phyloP scores from a whole-genome alignment of 2,888 invertebrate species.

The Cantharis nigra region DNA sequence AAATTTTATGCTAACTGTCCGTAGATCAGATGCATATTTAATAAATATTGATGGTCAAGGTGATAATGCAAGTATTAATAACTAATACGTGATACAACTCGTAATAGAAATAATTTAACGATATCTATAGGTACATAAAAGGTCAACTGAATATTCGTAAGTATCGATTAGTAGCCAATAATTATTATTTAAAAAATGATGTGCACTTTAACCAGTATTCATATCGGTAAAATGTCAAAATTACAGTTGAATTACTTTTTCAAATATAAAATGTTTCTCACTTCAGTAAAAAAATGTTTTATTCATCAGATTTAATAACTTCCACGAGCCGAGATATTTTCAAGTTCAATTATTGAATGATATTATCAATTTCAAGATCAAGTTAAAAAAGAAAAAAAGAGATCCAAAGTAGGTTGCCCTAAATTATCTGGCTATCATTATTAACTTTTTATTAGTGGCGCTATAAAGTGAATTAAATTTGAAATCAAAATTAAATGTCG shows the following conservation, averaged over 20 bases:
- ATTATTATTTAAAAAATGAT: not conserved
- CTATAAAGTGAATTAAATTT: not conserved
- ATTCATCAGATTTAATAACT: not conserved
- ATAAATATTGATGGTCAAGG: not conserved
- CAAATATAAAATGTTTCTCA: not conserved
- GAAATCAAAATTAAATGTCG: not conserved
- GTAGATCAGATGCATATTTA: not conserved
- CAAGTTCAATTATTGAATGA: not conserved
- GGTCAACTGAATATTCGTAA: not conserved
- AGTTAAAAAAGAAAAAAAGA: not conserved
- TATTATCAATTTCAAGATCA: not conserved
- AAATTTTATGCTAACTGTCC: not conserved
- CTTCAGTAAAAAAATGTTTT: not conserved
- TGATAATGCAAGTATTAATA: not conserved
- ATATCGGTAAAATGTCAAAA: not conserved
- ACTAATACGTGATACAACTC: not conserved
- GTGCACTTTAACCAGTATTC: not conserved
- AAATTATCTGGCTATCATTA: not conserved
- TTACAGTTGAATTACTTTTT: not conserved
- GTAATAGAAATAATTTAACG: not conserved
- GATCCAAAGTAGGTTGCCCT: not conserved
- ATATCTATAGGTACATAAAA: not conserved
- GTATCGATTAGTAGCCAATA: not conserved
- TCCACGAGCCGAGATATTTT: not conserved
- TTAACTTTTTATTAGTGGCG: not conserved